Evolutionary conservation across 2,113 vertebrate genomes (phyloP), one percentile per base, ranked within the genome.

Genomic region (Morone chrysops): DNA sequence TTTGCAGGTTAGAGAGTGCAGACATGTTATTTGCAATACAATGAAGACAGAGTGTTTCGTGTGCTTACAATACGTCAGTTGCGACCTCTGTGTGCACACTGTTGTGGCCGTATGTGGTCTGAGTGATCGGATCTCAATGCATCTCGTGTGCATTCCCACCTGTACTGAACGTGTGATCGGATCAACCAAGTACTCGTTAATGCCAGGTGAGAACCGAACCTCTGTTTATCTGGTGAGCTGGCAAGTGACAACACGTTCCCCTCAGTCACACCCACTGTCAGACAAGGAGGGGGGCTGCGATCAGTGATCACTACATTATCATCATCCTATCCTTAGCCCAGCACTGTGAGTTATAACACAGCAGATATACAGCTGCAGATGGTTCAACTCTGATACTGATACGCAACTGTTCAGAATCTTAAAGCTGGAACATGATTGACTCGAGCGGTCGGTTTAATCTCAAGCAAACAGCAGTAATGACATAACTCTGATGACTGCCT

Each of bases 161-260:
- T 25, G 25, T 25, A 25, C 25, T 25, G 1, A 25, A 25, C 25
- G 25, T 25, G 25, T 25, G 25, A 25, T 25, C 25, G 25, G 25
- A 25, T 25, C 25, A 25, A 25, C 25, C 25, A 25, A 25, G 25
- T 25, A 25, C 25, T 25, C 25, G 25, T 25, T 25, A 25, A 25
- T 25, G 25, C 25, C 25, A 25, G 25, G 25, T 25, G 25, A 25
- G 25, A 25, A 25, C 25, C 45, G 13, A 16, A 4, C 47, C 12
- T 54, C 20, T 74, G 38, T 79, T 67, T 67, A 79, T 65, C 61
- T 78, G 60, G 1, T 65, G 72, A 47, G 53, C 11, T 86, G 76
- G 0, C 18, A 70, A 38, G 56, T 51, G 12, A 51, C 56, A 77
- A 38, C 78, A 63, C 4, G 8, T 4, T 4, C 20, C 8, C 8